Percentiles rank a stretch among this genome's conserved stretches.
phyloP scores from a whole-genome alignment of 2,888 invertebrate species.

The Clistopyga incitator region DNA sequence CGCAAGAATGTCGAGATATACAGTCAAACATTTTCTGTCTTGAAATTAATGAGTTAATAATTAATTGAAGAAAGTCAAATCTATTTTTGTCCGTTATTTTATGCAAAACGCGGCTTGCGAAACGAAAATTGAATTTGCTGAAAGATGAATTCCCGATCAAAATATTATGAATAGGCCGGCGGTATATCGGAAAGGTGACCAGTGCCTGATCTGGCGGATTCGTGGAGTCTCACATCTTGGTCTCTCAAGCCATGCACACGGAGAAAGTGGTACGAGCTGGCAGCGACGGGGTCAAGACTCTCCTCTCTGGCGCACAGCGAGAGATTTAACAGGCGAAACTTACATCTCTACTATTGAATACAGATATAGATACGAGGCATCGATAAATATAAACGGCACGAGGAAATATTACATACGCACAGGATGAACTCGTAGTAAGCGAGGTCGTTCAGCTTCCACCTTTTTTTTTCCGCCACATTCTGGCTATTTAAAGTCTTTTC shows the following conservation, averaged over 20 bases:
- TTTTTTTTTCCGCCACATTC: neutral
- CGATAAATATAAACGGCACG: neutral
- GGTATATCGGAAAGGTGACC: slow-evolving; percentile 3
- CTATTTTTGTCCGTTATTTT: neutral
- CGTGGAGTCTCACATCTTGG: slow-evolving; percentile 23
- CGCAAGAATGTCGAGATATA: too few relatives aligned
- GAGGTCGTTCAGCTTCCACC: neutral
- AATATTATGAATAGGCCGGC: neutral
- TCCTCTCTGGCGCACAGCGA: slow-evolving; percentile 13
- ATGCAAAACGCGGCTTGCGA: neutral
- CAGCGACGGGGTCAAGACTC: slow-evolving; percentile 51
- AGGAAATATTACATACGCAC: slow-evolving; percentile 1
- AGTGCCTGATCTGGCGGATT: slow-evolving; percentile 10
- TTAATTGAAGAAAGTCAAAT: neutral
- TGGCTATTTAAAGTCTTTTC: slow-evolving; percentile 17
- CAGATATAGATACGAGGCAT: neutral
- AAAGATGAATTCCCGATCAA: neutral
- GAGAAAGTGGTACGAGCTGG: slow-evolving; percentile 63
- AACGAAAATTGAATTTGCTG: neutral
- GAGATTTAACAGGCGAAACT: slow-evolving; percentile 23
- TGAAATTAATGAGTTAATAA: neutral
- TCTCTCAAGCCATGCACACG: slow-evolving; percentile 27
- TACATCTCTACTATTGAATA: slow-evolving; percentile 1
- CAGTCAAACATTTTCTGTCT: too few relatives aligned
- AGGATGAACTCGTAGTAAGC: neutral